These are phyloP conservation scores for Podocnemis expansa DNA, from an alignment of 2,113 vertebrate genomes.

Conservation along the genomic window DNA sequence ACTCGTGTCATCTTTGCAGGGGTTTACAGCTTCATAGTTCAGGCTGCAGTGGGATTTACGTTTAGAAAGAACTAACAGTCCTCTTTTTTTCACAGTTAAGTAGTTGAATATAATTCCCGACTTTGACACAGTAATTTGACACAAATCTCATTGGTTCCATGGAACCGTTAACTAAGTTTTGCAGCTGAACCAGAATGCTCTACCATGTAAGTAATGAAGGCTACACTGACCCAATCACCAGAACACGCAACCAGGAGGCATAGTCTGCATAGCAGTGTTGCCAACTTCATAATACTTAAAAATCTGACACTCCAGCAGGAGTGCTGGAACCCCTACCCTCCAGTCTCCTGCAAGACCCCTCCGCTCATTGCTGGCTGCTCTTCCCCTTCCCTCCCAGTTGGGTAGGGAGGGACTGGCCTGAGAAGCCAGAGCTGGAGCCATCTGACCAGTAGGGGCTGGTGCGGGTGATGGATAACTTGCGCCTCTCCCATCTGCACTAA, in stretches of 20 bases:
- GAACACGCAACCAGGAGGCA: neutral
- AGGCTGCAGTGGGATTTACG: neutral
- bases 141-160: constrained; percentile 18
- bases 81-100: neutral
- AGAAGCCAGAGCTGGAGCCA: no score
- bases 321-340: no score
- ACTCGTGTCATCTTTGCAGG: neutral
- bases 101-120: neutral
- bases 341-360: no score
- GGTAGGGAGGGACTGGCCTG: no score
- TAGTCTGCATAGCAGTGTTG: neutral
- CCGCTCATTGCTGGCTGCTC: no score
- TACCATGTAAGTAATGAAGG: constrained; percentile 23
- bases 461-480: no score
- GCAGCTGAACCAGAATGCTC: constrained; percentile 16
- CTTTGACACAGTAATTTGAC: neutral
- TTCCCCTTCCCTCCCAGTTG: no score
- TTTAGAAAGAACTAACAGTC: neutral
- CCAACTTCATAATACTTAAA: no score
- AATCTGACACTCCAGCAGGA: no score
- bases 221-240: neutral
- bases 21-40: neutral
- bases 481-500: no score
- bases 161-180: constrained; percentile 46
- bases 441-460: no score